Evolutionary conservation across 2,113 vertebrate species (phyloP), one percentile per base, ranked within the genome.

Genomic region (Silurus asotus): DNA sequence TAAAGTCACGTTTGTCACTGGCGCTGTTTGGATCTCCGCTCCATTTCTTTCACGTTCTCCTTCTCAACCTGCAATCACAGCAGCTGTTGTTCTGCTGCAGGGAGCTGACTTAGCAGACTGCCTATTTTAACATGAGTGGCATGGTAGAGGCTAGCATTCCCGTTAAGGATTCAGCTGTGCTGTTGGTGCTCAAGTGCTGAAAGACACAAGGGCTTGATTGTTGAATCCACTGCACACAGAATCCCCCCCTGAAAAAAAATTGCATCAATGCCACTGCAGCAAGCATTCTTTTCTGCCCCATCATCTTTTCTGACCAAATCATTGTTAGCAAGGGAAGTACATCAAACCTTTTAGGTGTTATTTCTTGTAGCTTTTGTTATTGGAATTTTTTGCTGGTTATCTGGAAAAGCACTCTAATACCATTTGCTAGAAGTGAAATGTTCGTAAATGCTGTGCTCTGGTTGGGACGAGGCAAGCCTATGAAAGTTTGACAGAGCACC

Each of bases 91-190:
- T 67, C 49, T 48, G 70, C 82, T 75, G 58, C 82, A 37, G 84
- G 51, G 88, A 89, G 91, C 93, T 94, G 93, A 94, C 92, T 82
- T 86, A 84, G 92, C 93, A 90, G 23, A 87, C 78, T 23, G 90
- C 88, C 89, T 93, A 92, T 94, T 94, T 93, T 93, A 94, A 94
- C 91, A 92, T 88, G 85, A 84, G 89, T 90, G 90, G 89, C 90
- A 84, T 89, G 88, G 0, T 37, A 11, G 85, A 91, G 87, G 91
- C 90, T 79, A 86, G 88, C 89, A 93, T 93, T 94, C 93, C 90
- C 90, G 80, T 59, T n/a, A 80, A 19, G 72, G 93, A 91, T 91
- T 94, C 92, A 93, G 92, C 93, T 93, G 93, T 91, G 91, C 85
- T 83, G 59, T 87, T 74, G 86, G 79, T 85, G 87, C 84, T 89